Percentiles rank a stretch among this genome's conserved stretches.
These are phyloP conservation scores for Popillia japonica DNA, from an alignment of 1,140 invertebrate species.

Conservation along the genomic window DNA sequence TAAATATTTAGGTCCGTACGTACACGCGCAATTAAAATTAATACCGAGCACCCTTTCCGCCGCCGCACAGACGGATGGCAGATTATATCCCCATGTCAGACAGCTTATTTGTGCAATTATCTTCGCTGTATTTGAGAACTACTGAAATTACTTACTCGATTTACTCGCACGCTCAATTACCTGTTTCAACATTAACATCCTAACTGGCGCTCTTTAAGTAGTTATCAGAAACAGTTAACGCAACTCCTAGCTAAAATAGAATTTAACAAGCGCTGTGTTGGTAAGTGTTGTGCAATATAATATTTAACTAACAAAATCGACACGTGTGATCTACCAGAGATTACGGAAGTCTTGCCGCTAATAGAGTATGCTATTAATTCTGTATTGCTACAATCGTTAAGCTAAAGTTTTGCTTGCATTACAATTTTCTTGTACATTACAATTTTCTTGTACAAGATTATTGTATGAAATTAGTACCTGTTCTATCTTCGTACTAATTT, in stretches of 20 bases:
- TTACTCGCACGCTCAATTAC: constrained; percentile 21
- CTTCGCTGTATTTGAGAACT: constrained; percentile 18
- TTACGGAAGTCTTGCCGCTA: neutral
- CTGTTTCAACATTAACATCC: constrained; percentile 13
- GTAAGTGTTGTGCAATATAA: neutral
- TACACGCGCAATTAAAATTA: constrained; percentile 14
- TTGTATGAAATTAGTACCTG: too few relatives aligned
- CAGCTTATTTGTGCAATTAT: constrained; percentile 27
- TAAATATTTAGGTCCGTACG: constrained; percentile 11
- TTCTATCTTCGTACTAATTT: too few relatives aligned
- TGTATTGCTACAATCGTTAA: neutral
- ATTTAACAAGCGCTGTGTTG: constrained; percentile 12
- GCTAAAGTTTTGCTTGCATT: neutral
- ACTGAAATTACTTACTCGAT: constrained; percentile 21
- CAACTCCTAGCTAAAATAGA: constrained; percentile 11
- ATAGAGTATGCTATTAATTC: neutral
- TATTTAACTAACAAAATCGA: constrained; percentile 6
- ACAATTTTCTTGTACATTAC: too few relatives aligned
- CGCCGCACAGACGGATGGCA: neutral
- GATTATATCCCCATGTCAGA: neutral
- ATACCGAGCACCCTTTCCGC: neutral
- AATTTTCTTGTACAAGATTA: too few relatives aligned
- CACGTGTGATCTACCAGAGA: neutral
- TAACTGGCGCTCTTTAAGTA: constrained; percentile 6
- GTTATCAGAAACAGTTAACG: constrained; percentile 26